Evolutionary conservation across 2,797 vertebrate genomes (phyloP).

Genomic region (Mareca penelope): DNA sequence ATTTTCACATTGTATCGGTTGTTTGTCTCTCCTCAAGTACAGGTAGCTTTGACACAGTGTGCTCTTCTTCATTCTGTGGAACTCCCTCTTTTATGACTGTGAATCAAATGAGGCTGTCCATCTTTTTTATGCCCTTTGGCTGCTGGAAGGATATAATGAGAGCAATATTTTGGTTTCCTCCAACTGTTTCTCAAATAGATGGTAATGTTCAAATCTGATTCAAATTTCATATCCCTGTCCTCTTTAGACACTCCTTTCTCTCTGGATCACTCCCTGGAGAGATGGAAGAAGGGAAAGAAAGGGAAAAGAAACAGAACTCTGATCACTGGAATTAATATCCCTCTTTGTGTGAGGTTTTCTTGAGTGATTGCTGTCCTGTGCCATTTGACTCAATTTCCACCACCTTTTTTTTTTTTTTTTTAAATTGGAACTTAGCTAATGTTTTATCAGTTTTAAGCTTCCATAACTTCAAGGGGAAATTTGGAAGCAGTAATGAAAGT

Average conservation of each 20-base stretch:
- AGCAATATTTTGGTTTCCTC: constrained; percentile 48
- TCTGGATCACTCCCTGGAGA: neutral
- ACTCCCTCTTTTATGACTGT: neutral
- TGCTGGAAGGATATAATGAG: constrained; percentile 49
- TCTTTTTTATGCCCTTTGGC: constrained; percentile 27
- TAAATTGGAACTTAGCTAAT: neutral
- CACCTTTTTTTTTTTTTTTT: neutral
- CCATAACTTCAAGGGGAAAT: too few relatives aligned
- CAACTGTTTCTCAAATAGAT: constrained; percentile 32
- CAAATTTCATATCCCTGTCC: neutral
- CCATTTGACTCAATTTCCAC: neutral
- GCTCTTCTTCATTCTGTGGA: constrained; percentile 25
- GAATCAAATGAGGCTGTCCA: constrained; percentile 45
- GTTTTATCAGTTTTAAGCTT: neutral
- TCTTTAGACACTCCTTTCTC: neutral
- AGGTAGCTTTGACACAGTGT: constrained; percentile 25
- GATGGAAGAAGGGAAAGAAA: neutral
- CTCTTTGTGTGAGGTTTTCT: neutral
- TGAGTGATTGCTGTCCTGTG: neutral
- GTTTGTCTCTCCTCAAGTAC: constrained; percentile 29
- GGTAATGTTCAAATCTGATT: constrained; percentile 25
- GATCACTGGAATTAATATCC: neutral
- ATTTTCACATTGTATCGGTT: constrained; percentile 57
- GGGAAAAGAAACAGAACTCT: neutral
- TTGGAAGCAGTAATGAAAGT: too few relatives aligned